Percentiles rank a stretch among this genome's conserved stretches.
Evolutionary conservation across 92 coral and sea anemone genomes (phyloP).

Genomic region (Hydrozoanthus gracilis): DNA sequence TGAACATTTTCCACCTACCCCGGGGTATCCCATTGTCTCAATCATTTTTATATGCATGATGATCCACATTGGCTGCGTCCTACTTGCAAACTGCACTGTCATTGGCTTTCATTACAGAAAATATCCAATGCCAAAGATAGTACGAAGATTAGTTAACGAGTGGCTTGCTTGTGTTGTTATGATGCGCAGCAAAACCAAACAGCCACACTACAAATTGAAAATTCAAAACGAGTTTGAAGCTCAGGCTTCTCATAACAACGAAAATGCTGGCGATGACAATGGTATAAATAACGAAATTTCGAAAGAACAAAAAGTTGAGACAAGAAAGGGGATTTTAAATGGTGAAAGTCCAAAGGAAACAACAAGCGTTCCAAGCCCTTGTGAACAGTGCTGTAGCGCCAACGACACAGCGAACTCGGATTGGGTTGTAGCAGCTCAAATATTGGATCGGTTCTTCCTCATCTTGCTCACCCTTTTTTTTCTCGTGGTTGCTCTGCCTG

Average conservation of each 20-base stretch:
- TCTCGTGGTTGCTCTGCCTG: not conserved
- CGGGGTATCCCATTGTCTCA: conserved; percentile 7
- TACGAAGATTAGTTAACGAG: not conserved
- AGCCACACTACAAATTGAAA: not conserved
- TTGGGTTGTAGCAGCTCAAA: not conserved
- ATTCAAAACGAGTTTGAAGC: not conserved
- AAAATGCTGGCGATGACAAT: not conserved
- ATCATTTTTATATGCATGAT: conserved; percentile 14
- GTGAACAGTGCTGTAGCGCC: not conserved
- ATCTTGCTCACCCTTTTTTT: not conserved
- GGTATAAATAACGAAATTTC: not conserved
- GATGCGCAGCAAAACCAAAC: not conserved
- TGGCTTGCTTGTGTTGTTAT: conserved; percentile 13
- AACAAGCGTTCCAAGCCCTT: too few species aligned
- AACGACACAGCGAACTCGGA: not conserved
- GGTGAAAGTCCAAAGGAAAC: not conserved
- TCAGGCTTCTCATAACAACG: not conserved
- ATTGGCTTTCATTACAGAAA: not conserved
- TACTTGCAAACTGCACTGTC: conserved; percentile 2
- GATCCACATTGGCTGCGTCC: not conserved
- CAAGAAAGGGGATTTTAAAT: not conserved
- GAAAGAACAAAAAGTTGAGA: not conserved
- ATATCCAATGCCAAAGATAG: not conserved
- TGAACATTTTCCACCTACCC: conserved; percentile 9
- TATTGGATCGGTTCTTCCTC: not conserved